These are phyloP conservation scores for Lampris megalopsis DNA, from an alignment of 2,113 vertebrate genomes.

Conservation along the genomic window DNA sequence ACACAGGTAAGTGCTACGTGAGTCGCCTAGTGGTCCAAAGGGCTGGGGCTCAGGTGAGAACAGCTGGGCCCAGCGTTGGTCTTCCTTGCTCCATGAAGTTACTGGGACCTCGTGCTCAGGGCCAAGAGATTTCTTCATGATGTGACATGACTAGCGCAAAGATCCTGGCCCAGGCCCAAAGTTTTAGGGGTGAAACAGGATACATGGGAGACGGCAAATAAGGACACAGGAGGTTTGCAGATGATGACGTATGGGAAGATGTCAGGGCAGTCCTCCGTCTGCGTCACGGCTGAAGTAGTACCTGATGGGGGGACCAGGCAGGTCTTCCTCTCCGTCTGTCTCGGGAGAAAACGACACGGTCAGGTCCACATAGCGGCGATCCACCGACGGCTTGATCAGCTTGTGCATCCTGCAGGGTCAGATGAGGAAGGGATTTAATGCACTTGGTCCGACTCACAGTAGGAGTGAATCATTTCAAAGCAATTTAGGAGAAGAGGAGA, in stretches of 20 bases:
- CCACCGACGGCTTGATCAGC: slow-evolving; percentile 92
- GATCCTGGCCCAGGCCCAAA: slow-evolving; percentile 47
- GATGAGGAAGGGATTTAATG: neutral
- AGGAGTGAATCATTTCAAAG: neutral
- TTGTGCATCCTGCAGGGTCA: slow-evolving; percentile 92
- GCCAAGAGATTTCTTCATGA: slow-evolving; percentile 41
- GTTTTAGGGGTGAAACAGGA: slow-evolving; percentile 43
- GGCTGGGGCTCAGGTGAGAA: slow-evolving; percentile 46
- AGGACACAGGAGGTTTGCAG: slow-evolving; percentile 67
- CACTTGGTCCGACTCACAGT: neutral
- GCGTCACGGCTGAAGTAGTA: slow-evolving; percentile 89
- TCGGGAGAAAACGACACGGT: slow-evolving; percentile 96
- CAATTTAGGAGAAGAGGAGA: neutral
- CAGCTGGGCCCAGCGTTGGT: slow-evolving; percentile 32
- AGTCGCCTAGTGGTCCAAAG: slow-evolving; percentile 61
- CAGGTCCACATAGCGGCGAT: slow-evolving; percentile 95
- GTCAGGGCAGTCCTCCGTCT: slow-evolving; percentile 78
- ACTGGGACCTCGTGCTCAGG: slow-evolving; percentile 26
- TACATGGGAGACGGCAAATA: slow-evolving; percentile 54
- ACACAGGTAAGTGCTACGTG: slow-evolving; percentile 74
- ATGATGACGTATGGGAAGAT: slow-evolving; percentile 22
- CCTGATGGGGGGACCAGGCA: slow-evolving; percentile 95
- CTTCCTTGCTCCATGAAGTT: slow-evolving; percentile 46
- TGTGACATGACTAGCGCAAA: slow-evolving; percentile 35
- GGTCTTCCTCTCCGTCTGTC: slow-evolving; percentile 92